Evolutionary conservation across 2,888 invertebrate species (phyloP).

Genomic region (Dyspetes luteomarginatus): DNA sequence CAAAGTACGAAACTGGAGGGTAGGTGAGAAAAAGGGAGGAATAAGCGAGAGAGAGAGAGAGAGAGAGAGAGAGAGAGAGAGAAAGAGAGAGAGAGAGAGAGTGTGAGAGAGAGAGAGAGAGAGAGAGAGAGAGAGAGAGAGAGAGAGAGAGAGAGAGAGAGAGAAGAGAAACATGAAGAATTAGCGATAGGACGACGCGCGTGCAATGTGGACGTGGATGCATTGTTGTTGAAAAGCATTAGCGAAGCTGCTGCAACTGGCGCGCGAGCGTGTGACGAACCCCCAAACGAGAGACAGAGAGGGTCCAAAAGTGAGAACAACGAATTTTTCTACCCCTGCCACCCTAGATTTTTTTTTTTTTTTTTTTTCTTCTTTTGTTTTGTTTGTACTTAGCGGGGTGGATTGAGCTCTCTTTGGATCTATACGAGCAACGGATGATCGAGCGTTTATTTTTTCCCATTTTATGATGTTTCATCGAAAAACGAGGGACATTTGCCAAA

Average conservation of each 20-base stretch:
- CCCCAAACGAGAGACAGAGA: slow-evolving; percentile 38
- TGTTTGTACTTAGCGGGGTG: slow-evolving; percentile 68
- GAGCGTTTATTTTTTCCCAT: slow-evolving; percentile 66
- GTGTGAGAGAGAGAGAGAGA: slow-evolving; percentile 20
- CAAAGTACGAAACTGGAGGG: no score
- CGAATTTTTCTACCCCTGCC: slow-evolving; percentile 47
- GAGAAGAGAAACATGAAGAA: slow-evolving; percentile 76
- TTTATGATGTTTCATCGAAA: slow-evolving; percentile 64
- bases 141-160: slow-evolving; percentile 47
- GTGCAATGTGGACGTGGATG: slow-evolving; percentile 78
- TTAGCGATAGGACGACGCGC: slow-evolving; percentile 81
- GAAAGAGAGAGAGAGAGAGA: slow-evolving; percentile 49
- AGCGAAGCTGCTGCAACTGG: slow-evolving; percentile 74
- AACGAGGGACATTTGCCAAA: slow-evolving; percentile 49
- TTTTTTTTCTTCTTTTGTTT: slow-evolving; percentile 52
- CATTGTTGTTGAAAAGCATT: slow-evolving; percentile 81
- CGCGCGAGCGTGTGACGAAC: slow-evolving; percentile 44
- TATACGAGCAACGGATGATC: slow-evolving; percentile 61
- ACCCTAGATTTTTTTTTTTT: slow-evolving; percentile 45
- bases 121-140: slow-evolving; percentile 31
- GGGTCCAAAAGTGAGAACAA: slow-evolving; percentile 48
- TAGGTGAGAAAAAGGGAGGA: no score
- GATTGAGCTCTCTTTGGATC: slow-evolving; percentile 62
- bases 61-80: slow-evolving; percentile 37
- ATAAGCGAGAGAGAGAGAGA: slow-evolving; percentile 36